phyloP scores from a whole-genome alignment of 2,113 vertebrate genomes.

The Alligator sinensis region DNA sequence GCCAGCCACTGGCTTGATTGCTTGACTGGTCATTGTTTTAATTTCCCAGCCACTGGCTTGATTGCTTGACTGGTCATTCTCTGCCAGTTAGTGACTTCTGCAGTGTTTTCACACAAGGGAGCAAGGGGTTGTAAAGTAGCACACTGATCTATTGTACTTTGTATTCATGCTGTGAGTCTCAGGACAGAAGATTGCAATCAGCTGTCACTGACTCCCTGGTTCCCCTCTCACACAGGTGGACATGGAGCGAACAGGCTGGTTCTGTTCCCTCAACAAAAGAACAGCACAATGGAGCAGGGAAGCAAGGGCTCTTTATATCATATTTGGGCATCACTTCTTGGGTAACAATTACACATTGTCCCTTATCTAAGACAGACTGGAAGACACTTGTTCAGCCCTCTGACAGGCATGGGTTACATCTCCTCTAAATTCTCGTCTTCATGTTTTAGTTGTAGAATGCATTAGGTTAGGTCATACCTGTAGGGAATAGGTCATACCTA shows the following conservation, averaged over 20 bases:
- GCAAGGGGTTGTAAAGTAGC: background rate
- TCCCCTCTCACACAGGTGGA: background rate
- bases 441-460: background rate
- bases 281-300: background rate
- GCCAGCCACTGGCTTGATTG: background rate
- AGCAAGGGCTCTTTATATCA: background rate
- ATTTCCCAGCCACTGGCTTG: too few relatives aligned
- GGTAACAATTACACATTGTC: background rate
- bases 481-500: background rate
- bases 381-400: background rate
- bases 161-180: too few relatives aligned
- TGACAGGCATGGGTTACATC: background rate
- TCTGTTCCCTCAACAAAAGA: background rate
- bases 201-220: background rate
- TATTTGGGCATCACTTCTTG: background rate
- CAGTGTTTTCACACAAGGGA: background rate
- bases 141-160: background rate
- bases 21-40: background rate
- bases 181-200: too few relatives aligned
- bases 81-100: background rate
- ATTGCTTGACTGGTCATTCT: background rate
- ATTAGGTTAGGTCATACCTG: background rate
- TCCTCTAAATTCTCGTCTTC: background rate
- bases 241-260: too few relatives aligned
- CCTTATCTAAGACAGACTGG: background rate